These are phyloP conservation scores for Chlorops oryzae DNA, from an alignment of 1,140 invertebrate species.

Conservation along the genomic window DNA sequence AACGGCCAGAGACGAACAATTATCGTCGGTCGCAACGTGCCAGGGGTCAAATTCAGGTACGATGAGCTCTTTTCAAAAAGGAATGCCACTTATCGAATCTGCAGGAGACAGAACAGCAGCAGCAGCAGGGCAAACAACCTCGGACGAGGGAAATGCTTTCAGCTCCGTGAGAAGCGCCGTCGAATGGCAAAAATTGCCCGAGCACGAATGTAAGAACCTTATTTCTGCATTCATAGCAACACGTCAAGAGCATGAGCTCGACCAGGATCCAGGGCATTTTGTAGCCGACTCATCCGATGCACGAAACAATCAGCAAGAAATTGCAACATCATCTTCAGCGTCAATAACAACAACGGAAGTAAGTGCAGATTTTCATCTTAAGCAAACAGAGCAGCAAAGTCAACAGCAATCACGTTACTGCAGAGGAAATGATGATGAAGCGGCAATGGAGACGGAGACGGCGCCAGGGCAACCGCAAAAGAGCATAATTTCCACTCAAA, in stretches of 20 bases:
- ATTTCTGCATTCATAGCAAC: constrained; percentile 14
- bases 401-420: constrained; percentile 16
- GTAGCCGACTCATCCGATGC: no score
- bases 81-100: no score
- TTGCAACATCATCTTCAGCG: neutral
- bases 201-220: constrained; percentile 8
- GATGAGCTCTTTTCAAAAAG: no score
- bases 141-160: neutral
- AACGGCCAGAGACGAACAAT: neutral
- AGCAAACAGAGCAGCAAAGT: constrained; percentile 12
- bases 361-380: neutral
- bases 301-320: no score
- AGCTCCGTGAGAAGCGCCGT: neutral
- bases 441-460: constrained; percentile 7
- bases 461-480: constrained; percentile 9
- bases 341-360: neutral
- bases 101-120: neutral
- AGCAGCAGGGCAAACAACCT: neutral
- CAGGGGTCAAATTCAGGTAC: no score
- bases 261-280: no score
- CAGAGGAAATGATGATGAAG: no score
- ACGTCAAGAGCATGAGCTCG: constrained; percentile 13
- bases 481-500: no score
- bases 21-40: no score
- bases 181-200: no score